Evolutionary conservation across 2,113 vertebrate species (phyloP), one percentile per base, ranked within the genome.

Genomic region (Menura novaehollandiae): DNA sequence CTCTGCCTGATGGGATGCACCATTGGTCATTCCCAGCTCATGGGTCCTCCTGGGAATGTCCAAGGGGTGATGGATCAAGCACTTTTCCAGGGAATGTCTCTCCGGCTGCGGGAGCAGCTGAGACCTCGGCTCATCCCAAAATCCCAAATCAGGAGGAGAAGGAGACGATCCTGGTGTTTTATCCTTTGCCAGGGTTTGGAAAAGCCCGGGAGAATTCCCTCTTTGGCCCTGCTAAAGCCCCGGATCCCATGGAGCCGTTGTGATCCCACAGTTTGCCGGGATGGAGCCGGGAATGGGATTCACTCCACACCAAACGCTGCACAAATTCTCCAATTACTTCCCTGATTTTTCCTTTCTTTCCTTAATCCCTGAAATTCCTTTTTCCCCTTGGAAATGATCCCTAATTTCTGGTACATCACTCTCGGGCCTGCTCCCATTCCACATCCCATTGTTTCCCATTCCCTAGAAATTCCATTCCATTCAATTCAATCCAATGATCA

Each of bases 271-370:
- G 24, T 32, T 63, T 26, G 28, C 26, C 16, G 16, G 59, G 46
- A 26, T 1, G 2, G 49, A 26, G 7, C 2, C 1, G 8, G 63
- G 39, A 59, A 64, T 0, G n/a, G 19, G 26, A 39, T 71, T 24
- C 81, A 52, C 30, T 0, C n/a, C 22, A 12, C 3, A 12, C 3
- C 0, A 12, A 39, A 53, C 3, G 10, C 0, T 6, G 12, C 41
- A 16, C 33, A 49, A 64, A 53, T 26, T 4, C 28, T 1, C 30
- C 64, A 12, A 26, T 32, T 33, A 15, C 11, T 52, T 35, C 19
- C 2, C 35, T 9, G 7, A 13, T 8, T 23, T 59, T 26, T 6
- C 22, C 2, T 27, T n/a, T 15, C 10, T 44, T 46, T 51, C 47
- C 43, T 43, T 16, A 58, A 64, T 9, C 21, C 27, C 41, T 5